A percentile compares a stretch with the other conserved stretches of the same genome.
phyloP scores from a whole-genome alignment of 2,888 invertebrate species.

The Phrixothrix hirtus region DNA sequence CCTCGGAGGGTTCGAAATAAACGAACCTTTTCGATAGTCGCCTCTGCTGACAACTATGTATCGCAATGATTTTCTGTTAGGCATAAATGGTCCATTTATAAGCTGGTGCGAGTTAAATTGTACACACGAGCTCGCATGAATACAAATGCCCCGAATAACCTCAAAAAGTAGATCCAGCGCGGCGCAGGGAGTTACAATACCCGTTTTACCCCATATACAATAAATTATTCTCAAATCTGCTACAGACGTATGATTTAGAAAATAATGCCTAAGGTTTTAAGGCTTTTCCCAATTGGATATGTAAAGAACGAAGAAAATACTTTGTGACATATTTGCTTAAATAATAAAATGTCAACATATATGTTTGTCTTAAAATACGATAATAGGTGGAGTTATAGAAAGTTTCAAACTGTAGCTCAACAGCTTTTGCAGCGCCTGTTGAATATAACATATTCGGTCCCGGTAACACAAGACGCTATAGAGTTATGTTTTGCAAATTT shows the following conservation, averaged over 20 bases:
- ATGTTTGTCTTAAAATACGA: no score
- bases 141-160: slow-evolving; percentile 19
- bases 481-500: no score
- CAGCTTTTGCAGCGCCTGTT: no score
- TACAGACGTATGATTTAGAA: slow-evolving; percentile 21
- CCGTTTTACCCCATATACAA: slow-evolving; percentile 19
- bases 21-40: slow-evolving; percentile 8
- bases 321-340: no score
- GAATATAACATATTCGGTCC: no score
- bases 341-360: no score
- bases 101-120: slow-evolving; percentile 20
- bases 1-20: not conserved
- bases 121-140: slow-evolving; percentile 18
- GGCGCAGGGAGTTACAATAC: slow-evolving; percentile 14
- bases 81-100: slow-evolving; percentile 21
- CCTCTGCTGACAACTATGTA: slow-evolving; percentile 16
- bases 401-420: no score
- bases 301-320: no score
- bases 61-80: slow-evolving; percentile 19
- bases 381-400: no score
- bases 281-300: not conserved
- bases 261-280: not conserved
- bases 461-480: no score
- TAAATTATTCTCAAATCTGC: slow-evolving; percentile 26
- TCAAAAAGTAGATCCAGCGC: slow-evolving; percentile 4